Percentiles rank a stretch among this genome's conserved stretches.
phyloP scores from a whole-genome alignment of 2,888 invertebrate species.

The Sipha maydis region DNA sequence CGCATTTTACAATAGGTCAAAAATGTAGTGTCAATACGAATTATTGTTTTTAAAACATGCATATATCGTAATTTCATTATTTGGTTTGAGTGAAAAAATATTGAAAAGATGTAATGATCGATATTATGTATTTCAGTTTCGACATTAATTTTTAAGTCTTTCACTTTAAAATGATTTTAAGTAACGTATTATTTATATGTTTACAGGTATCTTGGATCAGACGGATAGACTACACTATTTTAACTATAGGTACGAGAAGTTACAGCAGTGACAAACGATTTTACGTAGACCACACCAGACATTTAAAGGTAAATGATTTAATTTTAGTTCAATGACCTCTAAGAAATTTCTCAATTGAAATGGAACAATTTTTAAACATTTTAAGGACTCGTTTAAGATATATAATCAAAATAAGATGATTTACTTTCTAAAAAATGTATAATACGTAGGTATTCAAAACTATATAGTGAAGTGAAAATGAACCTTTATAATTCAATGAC shows the following conservation, averaged over 20 bases:
- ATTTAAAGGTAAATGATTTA: constrained; percentile 77
- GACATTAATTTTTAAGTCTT: no score
- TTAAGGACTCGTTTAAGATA: neutral
- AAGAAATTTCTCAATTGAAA: no score
- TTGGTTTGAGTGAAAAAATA: constrained; percentile 12
- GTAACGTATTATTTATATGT: neutral
- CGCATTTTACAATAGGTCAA: neutral
- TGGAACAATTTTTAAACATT: no score
- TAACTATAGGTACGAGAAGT: constrained; percentile 86
- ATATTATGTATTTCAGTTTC: neutral
- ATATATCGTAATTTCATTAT: neutral
- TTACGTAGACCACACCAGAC: constrained; percentile 84
- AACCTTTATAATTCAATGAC: constrained; percentile 45
- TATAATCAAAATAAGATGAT: neutral
- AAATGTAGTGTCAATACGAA: neutral
- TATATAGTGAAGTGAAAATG: neutral
- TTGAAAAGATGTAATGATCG: neutral
- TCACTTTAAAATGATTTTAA: no score
- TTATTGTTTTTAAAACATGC: neutral
- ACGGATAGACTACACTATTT: constrained; percentile 82
- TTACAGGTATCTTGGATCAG: constrained; percentile 85
- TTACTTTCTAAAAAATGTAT: constrained; percentile 8
- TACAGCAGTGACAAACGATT: constrained; percentile 90
- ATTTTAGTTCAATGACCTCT: neutral
- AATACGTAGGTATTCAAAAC: neutral